These are phyloP conservation scores for Ceriagrion tenellum DNA, from an alignment of 2,888 invertebrate genomes.

Conservation along the genomic window DNA sequence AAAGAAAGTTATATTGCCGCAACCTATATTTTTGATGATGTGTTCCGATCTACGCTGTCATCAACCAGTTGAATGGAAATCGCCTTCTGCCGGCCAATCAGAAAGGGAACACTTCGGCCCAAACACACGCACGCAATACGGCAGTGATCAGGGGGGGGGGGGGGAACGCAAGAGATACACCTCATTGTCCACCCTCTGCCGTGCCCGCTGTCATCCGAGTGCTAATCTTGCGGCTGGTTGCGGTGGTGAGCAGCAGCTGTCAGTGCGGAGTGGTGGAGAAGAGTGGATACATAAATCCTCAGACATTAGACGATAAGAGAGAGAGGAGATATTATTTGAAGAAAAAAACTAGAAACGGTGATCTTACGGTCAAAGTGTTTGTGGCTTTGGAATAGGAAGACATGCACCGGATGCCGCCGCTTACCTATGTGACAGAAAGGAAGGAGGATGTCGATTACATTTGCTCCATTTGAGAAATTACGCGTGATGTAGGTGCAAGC, in stretches of 20 bases:
- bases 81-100: not conserved
- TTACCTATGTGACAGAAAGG: not conserved
- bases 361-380: not conserved
- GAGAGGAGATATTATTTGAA: not conserved
- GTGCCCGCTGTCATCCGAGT: not conserved
- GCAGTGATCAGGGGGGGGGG: not conserved
- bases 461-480: not conserved
- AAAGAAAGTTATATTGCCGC: no score
- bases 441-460: not conserved
- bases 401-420: slow-evolving; percentile 5
- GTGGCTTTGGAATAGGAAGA: slow-evolving; percentile 13
- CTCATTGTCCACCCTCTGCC: slow-evolving; percentile 5
- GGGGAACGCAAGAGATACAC: not conserved
- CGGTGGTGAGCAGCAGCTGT: not conserved
- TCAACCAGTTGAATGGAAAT: not conserved
- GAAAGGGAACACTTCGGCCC: not conserved
- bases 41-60: not conserved
- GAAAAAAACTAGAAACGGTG: not conserved
- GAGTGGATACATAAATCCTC: no score
- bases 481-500: not conserved
- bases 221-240: slow-evolving; percentile 13
- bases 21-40: no score
- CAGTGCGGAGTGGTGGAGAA: not conserved
- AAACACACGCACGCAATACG: not conserved
- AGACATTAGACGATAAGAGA: not conserved